Conservation (phyloP, 1,140 invertebrate species). For the Cyphomyrmex costatus region DNA sequence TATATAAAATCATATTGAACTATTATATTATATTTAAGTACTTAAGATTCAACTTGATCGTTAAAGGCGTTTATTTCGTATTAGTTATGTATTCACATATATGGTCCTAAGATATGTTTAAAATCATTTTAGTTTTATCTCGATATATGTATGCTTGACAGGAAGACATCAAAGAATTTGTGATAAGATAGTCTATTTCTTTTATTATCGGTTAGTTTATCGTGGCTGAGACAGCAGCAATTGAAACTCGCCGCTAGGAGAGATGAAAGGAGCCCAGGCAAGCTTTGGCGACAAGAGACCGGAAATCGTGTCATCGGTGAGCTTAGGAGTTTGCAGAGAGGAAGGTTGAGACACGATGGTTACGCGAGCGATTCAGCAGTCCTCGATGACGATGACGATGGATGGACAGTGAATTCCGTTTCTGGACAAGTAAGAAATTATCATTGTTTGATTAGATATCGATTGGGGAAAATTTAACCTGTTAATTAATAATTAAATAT, state of each 20-base stretch:
- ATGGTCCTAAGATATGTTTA: no score
- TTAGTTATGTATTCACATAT: no score
- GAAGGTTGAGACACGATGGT: constrained; percentile 88
- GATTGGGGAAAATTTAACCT: background rate
- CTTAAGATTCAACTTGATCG: no score
- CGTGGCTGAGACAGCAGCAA: constrained; percentile 93
- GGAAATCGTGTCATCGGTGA: constrained; percentile 89
- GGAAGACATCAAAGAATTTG: constrained; percentile 10
- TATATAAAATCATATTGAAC: no score
- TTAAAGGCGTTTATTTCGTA: no score
- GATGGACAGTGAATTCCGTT: constrained; percentile 81
- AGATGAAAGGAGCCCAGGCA: constrained; percentile 89
- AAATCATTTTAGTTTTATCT: constrained; percentile 12
- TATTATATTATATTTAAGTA: no score
- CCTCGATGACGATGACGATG: constrained; percentile 89
- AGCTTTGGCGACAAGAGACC: constrained; percentile 90
- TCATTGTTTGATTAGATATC: background rate
- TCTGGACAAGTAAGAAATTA: constrained; percentile 78
- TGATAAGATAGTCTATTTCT: constrained; percentile 11
- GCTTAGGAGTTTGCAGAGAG: constrained; percentile 87
- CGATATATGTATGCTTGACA: background rate
- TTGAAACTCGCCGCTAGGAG: constrained; percentile 90
- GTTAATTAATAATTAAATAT: background rate
- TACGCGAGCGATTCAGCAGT: constrained; percentile 93
- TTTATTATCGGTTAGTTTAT: constrained; percentile 83